These are phyloP conservation scores for Trichogramma dendrolimi DNA, from an alignment of 2,888 invertebrate species.

Conservation along the genomic window DNA sequence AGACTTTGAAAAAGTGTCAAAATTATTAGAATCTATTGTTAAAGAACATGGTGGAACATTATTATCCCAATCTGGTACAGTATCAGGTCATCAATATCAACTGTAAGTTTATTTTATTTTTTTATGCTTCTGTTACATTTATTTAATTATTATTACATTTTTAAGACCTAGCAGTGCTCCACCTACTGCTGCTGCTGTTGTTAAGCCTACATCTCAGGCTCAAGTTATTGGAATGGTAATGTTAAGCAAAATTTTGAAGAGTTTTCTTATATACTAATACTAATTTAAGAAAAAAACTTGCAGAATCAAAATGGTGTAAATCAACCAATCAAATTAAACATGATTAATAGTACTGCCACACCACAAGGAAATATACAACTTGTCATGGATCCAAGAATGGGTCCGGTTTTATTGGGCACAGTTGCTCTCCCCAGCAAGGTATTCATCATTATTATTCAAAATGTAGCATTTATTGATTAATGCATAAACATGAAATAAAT, in stretches of 20 bases:
- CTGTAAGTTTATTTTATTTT: slow-evolving; percentile 38
- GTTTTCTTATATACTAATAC: not conserved
- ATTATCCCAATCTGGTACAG: slow-evolving; percentile 42
- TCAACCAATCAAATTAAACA: slow-evolving; percentile 45
- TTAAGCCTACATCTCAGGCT: slow-evolving; percentile 35
- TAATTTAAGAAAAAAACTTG: not conserved
- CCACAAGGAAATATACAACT: slow-evolving; percentile 52
- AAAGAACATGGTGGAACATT: slow-evolving; percentile 47
- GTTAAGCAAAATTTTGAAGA: slow-evolving; percentile 33
- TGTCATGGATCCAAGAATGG: slow-evolving; percentile 56
- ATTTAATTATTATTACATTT: not conserved
- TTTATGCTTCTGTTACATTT: not conserved
- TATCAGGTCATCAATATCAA: slow-evolving; percentile 46
- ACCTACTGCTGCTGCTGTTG: slow-evolving; percentile 30
- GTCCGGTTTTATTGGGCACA: slow-evolving; percentile 52
- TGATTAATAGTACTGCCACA: slow-evolving; percentile 42
- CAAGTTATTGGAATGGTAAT: slow-evolving; percentile 41
- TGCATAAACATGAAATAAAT: slow-evolving; percentile 14
- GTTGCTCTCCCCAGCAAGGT: slow-evolving; percentile 43
- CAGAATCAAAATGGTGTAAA: slow-evolving; percentile 33
- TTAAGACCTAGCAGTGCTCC: slow-evolving; percentile 35
- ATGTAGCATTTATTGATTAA: slow-evolving; percentile 21
- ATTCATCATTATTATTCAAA: slow-evolving; percentile 5
- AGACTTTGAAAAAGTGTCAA: slow-evolving; percentile 44
- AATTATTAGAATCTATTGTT: slow-evolving; percentile 44